These are phyloP conservation scores for Anoplius nigerrimus DNA, from an alignment of 2,888 invertebrate species.

Conservation along the genomic window DNA sequence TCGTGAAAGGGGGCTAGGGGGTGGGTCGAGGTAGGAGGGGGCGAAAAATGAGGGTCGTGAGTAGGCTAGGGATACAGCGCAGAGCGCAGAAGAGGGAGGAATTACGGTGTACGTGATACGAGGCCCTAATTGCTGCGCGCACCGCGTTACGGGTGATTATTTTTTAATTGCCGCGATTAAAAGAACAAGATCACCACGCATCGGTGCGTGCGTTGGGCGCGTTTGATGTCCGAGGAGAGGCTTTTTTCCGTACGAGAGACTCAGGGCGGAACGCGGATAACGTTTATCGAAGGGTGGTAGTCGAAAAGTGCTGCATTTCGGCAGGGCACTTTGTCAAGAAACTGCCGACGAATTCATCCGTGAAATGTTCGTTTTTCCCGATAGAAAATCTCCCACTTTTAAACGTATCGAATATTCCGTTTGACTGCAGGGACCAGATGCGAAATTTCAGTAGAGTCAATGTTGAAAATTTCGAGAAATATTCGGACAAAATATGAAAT, in stretches of 20 bases:
- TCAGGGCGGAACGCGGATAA: not conserved
- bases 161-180: constrained; percentile 70
- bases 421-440: too few relatives aligned
- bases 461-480: too few relatives aligned
- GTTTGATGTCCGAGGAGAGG: constrained; percentile 47
- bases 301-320: not conserved
- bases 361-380: too few relatives aligned
- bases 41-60: constrained; percentile 29
- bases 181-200: constrained; percentile 55
- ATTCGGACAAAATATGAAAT: too few relatives aligned
- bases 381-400: too few relatives aligned
- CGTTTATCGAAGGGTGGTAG: not conserved
- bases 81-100: constrained; percentile 14
- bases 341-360: too few relatives aligned
- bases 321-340: not conserved
- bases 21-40: too few relatives aligned
- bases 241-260: not conserved
- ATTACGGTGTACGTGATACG: constrained; percentile 63
- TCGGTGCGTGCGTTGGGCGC: constrained; percentile 41
- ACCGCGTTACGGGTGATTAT: constrained; percentile 66
- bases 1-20: constrained; percentile 16
- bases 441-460: too few relatives aligned
- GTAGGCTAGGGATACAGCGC: constrained; percentile 22
- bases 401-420: too few relatives aligned
- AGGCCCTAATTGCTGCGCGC: constrained; percentile 64